Evolutionary conservation across 2,888 invertebrate genomes (phyloP).

Genomic region (Anoncus sp.): DNA sequence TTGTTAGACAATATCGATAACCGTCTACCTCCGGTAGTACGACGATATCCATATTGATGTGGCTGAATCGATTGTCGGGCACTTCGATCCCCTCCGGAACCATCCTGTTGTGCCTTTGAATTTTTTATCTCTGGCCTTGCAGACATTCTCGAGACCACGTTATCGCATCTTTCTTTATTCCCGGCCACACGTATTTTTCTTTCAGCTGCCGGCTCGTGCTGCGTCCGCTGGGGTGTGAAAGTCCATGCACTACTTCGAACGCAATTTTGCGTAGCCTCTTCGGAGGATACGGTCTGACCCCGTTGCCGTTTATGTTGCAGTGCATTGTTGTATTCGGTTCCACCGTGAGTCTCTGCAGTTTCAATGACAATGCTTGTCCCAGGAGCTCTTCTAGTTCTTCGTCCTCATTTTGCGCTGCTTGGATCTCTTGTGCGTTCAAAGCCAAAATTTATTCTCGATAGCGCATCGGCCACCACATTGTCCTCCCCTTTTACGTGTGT

Average conservation of each 20-base stretch:
- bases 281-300: slow-evolving; percentile 1
- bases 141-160: slow-evolving; percentile 74
- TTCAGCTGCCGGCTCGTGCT: slow-evolving; percentile 63
- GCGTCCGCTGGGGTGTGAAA: slow-evolving; percentile 67
- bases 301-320: not conserved
- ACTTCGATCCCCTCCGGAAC: slow-evolving; percentile 63
- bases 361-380: not conserved
- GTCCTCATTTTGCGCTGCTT: not conserved
- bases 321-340: not conserved
- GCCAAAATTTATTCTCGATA: not conserved
- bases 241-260: slow-evolving; percentile 57
- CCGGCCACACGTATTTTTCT: no score
- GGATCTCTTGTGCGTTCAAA: not conserved
- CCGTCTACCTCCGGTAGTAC: slow-evolving; percentile 72
- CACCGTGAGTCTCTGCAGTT: not conserved
- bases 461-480: not conserved
- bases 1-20: slow-evolving; percentile 77
- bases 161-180: slow-evolving; percentile 69
- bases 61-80: slow-evolving; percentile 73
- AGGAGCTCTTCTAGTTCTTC: slow-evolving; percentile 2
- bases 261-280: slow-evolving; percentile 47
- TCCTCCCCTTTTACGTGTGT: not conserved
- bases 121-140: no score
- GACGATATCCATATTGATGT: slow-evolving; percentile 77
- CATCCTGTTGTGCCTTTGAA: no score